Percentiles rank a stretch among this genome's conserved stretches.
Conservation (phyloP, 2,113 vertebrate genomes). For the Oxyura jamaicensis region DNA sequence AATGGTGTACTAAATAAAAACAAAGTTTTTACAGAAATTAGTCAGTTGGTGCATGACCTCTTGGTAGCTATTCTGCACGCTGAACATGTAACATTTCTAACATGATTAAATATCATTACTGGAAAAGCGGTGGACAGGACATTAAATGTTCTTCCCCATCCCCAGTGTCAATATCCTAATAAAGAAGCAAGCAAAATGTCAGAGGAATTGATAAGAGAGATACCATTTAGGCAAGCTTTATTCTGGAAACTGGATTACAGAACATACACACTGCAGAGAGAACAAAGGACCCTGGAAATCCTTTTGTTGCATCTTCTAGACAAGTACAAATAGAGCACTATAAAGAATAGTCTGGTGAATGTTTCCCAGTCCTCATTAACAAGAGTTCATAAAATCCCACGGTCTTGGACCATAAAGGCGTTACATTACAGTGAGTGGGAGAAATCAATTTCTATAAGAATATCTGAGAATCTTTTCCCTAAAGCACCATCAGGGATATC, state of each 20-base stretch:
- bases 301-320: not conserved
- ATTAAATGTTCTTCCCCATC: not conserved
- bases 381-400: not conserved
- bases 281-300: not conserved
- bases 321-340: not conserved
- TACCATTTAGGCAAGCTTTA: not conserved
- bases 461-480: not conserved
- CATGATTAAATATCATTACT: not conserved
- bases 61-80: not conserved
- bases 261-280: not conserved
- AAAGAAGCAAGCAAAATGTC: not conserved
- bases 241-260: not conserved
- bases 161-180: not conserved
- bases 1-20: not conserved
- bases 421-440: not conserved
- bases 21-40: not conserved
- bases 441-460: not conserved
- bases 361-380: not conserved
- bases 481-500: not conserved
- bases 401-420: not conserved
- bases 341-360: not conserved
- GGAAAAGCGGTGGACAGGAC: not conserved
- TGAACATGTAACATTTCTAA: not conserved
- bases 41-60: not conserved
- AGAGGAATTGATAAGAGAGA: not conserved